A percentile compares a stretch with the other conserved stretches of the same genome.
These are phyloP conservation scores for Lucilia cuprina DNA, from an alignment of 1,140 invertebrate species.

Conservation along the genomic window DNA sequence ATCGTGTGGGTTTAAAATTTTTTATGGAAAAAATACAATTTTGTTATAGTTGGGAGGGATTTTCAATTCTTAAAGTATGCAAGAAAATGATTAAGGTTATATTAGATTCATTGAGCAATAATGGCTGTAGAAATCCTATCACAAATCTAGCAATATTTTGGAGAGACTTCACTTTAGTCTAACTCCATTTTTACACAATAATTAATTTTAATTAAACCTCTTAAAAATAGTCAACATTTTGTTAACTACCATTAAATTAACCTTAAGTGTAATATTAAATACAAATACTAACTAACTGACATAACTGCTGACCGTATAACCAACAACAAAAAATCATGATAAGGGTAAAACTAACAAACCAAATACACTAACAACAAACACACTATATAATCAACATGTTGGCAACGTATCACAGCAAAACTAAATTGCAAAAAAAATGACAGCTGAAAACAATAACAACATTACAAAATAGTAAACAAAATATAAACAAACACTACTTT, in stretches of 20 bases:
- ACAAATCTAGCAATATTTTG: too few species aligned
- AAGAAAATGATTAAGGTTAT: too few species aligned
- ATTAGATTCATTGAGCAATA: too few species aligned
- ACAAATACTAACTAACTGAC: neutral
- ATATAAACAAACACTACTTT: neutral
- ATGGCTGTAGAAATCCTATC: too few species aligned
- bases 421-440: neutral
- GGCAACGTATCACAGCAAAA: neutral
- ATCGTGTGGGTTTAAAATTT: neutral
- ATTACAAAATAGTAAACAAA: neutral
- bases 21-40: neutral
- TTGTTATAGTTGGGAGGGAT: too few species aligned
- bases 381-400: slow-evolving; percentile 23
- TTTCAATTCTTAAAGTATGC: too few species aligned
- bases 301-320: neutral
- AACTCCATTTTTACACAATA: too few species aligned
- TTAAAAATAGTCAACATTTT: neutral
- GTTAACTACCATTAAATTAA: slow-evolving; percentile 7
- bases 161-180: too few species aligned
- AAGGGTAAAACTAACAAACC: neutral
- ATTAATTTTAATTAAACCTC: too few species aligned
- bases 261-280: slow-evolving; percentile 19
- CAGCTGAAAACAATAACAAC: neutral
- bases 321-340: neutral
- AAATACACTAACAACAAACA: neutral